Evolutionary conservation across 23 tunicate species (phyloP).

Genomic region (Diplosoma virens): DNA sequence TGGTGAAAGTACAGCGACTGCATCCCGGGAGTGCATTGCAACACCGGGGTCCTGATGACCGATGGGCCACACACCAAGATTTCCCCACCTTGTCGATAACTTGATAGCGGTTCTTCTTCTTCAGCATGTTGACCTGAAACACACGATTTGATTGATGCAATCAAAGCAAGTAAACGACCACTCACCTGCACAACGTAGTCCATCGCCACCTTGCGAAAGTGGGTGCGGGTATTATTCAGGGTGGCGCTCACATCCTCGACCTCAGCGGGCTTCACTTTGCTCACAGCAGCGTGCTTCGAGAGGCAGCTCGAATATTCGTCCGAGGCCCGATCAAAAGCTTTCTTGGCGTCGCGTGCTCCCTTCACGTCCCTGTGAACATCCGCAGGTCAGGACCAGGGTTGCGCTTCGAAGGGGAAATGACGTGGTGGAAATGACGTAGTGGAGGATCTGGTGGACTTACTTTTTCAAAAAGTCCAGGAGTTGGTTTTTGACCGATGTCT

Average conservation of each 20-base stretch:
- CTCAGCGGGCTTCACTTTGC: conserved; percentile 59
- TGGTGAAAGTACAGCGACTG: no score
- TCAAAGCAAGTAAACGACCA: not conserved
- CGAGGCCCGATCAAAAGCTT: conserved; percentile 73
- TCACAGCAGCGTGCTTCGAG: conserved; percentile 63
- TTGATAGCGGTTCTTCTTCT: conserved; percentile 60
- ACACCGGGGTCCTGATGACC: no score
- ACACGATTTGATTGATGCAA: conserved; percentile 1
- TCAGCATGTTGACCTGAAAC: conserved; percentile 73
- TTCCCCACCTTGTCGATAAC: conserved; percentile 73
- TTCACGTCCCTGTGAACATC: conserved; percentile 61
- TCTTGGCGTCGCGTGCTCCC: conserved; percentile 56
- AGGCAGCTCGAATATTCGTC: conserved; percentile 57
- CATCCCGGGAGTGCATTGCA: no score
- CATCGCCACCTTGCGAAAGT: conserved; percentile 62
- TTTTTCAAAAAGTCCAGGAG: conserved; percentile 55
- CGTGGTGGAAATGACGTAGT: not conserved
- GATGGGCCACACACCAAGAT: not conserved
- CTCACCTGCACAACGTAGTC: conserved; percentile 75
- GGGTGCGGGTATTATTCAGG: conserved; percentile 22
- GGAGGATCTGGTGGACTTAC: conserved; percentile 65
- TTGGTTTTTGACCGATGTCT: conserved; percentile 54
- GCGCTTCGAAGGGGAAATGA: not conserved
- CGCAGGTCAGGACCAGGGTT: not conserved
- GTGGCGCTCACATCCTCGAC: conserved; percentile 52